phyloP scores from a whole-genome alignment of 1,140 invertebrate genomes.

The Pseudomyrmex dendroicus region DNA sequence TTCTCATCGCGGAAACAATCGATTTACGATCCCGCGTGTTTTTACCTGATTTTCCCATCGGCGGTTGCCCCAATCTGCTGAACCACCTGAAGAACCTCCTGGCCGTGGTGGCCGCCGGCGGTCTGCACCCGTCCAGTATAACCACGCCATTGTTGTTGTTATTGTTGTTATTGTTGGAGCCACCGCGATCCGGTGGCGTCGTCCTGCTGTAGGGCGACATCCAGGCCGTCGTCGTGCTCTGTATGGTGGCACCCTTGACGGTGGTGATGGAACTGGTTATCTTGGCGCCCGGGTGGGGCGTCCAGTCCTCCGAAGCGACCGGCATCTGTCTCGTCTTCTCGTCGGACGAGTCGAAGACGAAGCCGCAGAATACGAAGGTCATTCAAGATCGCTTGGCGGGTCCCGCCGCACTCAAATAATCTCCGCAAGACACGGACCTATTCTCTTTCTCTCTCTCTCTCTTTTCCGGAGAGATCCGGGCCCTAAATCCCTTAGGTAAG shows the following conservation, averaged over 20 bases:
- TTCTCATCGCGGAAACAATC: neutral
- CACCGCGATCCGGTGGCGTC: constrained; percentile 65
- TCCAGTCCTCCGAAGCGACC: constrained; percentile 80
- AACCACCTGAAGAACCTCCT: constrained; percentile 82
- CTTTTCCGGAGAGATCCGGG: no score
- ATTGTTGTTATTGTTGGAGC: constrained; percentile 66
- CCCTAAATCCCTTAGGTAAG: no score
- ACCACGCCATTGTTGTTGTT: constrained; percentile 76
- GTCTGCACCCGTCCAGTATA: constrained; percentile 79
- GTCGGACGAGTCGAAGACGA: constrained; percentile 81
- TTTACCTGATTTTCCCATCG: constrained; percentile 81
- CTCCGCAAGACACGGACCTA: neutral
- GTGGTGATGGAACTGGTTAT: constrained; percentile 78
- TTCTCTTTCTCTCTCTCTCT: neutral
- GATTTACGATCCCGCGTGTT: no score
- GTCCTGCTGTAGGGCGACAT: constrained; percentile 79
- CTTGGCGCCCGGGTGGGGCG: constrained; percentile 76
- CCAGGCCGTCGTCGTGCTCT: constrained; percentile 77
- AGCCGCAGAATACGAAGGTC: constrained; percentile 82
- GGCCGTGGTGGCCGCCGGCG: constrained; percentile 79
- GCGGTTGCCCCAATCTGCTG: constrained; percentile 80
- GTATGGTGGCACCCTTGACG: constrained; percentile 73
- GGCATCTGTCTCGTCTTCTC: constrained; percentile 82
- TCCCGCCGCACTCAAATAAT: constrained; percentile 18
- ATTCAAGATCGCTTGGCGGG: constrained; percentile 73